Conservation (phyloP, 2,113 vertebrate species). For the Microtus oregoni region DNA sequence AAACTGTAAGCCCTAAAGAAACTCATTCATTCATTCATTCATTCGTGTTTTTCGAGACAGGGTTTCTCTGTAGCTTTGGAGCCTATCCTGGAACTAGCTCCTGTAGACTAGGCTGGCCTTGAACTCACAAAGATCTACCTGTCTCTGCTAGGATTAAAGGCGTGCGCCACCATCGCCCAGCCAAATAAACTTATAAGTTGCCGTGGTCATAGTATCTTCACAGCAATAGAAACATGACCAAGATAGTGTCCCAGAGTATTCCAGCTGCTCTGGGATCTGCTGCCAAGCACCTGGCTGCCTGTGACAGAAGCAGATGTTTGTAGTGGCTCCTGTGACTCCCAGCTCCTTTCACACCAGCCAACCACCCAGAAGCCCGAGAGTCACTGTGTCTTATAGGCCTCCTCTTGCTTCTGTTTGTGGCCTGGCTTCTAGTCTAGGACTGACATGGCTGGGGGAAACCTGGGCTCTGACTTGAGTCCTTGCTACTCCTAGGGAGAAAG, state of each 20-base stretch:
- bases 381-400: background rate
- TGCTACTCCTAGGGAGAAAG: background rate
- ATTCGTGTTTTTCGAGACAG: no score
- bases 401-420: background rate
- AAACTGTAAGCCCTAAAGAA: no score
- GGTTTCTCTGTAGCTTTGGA: no score
- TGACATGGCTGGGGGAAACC: background rate
- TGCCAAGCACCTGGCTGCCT: background rate
- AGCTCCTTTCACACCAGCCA: background rate
- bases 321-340: background rate
- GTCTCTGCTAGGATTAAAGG: no score
- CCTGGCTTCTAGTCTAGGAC: background rate
- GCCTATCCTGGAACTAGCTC: no score
- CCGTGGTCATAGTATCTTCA: background rate
- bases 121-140: no score
- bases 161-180: no score
- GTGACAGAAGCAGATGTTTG: background rate
- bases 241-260: background rate
- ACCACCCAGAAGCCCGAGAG: background rate
- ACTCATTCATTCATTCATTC: no score
- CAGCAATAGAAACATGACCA: background rate
- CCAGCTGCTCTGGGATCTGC: background rate
- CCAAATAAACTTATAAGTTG: background rate
- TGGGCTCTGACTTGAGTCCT: background rate
- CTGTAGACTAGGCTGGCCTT: no score